Conservation (phyloP, 2,797 vertebrate species). For the Tenualosa thibaudeaui region DNA sequence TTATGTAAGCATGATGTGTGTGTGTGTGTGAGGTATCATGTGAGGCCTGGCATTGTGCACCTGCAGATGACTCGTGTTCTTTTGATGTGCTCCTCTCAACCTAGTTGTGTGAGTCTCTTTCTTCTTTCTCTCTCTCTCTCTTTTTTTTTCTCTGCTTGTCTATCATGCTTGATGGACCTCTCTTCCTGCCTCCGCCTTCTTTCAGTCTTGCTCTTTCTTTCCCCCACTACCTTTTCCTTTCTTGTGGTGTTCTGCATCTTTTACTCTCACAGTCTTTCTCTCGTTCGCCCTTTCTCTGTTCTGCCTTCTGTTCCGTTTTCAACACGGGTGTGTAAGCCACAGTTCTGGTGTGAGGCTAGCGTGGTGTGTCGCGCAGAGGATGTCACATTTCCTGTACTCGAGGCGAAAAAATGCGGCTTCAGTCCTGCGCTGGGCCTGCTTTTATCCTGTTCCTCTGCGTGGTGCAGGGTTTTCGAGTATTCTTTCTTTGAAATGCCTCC, state of each 20-base stretch:
- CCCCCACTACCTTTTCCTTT: conserved; percentile 16
- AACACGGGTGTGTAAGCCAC: not conserved
- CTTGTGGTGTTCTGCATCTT: conserved; percentile 7
- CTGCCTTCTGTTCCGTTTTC: not conserved
- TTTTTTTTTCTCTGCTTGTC: not conserved
- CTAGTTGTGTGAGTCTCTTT: conserved; percentile 31
- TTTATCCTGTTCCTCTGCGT: not conserved
- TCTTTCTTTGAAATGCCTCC: not conserved
- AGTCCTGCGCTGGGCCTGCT: not conserved
- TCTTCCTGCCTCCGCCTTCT: conserved; percentile 21
- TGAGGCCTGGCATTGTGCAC: conserved; percentile 56
- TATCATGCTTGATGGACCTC: not conserved
- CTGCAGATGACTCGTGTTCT: conserved; percentile 48
- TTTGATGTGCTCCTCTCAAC: conserved; percentile 61
- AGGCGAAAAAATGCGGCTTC: not conserved
- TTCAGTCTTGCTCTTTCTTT: not conserved
- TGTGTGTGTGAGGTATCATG: conserved; percentile 52
- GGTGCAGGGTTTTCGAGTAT: not conserved
- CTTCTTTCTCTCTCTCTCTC: not conserved
- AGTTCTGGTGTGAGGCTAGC: not conserved
- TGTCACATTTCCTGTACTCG: conserved; percentile 13
- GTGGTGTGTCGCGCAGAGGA: not conserved
- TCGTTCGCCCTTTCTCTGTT: not conserved
- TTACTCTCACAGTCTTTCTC: not conserved
- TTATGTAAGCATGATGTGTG: not conserved